Evolutionary conservation across 2,113 vertebrate species (phyloP).

Genomic region (Myocastor coypus): DNA sequence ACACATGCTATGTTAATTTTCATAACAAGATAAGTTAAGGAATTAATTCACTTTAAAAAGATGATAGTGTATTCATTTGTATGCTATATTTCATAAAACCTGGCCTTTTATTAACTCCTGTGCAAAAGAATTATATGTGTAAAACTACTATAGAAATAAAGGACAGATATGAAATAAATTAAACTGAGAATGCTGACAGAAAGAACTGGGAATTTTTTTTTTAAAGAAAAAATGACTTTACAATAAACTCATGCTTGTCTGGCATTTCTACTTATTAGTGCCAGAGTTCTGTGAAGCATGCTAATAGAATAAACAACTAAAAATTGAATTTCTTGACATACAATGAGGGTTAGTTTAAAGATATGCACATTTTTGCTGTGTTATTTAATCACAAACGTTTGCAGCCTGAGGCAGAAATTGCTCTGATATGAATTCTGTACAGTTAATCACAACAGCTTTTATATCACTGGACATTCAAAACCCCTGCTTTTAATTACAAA

Average conservation of each 20-base stretch:
- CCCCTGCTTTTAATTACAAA: constrained; percentile 48
- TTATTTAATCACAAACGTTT: constrained; percentile 76
- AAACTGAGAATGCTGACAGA: constrained; percentile 39
- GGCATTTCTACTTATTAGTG: constrained; percentile 85
- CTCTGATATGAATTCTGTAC: constrained; percentile 44
- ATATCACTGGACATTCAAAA: constrained; percentile 4
- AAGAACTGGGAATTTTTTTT: constrained; percentile 44
- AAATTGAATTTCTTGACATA: constrained; percentile 78
- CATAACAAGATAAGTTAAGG: background rate
- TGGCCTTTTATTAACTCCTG: background rate
- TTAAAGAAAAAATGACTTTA: constrained; percentile 55
- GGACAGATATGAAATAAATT: constrained; percentile 52
- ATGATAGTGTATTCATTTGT: background rate
- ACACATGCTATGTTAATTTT: background rate
- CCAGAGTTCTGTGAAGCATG: constrained; percentile 73
- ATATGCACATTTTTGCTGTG: constrained; percentile 65
- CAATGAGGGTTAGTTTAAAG: constrained; percentile 81
- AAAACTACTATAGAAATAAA: constrained; percentile 57
- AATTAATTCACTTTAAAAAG: background rate
- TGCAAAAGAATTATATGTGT: background rate
- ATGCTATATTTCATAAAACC: constrained; percentile 27
- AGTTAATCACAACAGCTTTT: constrained; percentile 51
- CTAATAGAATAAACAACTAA: constrained; percentile 84
- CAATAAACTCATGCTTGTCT: constrained; percentile 64
- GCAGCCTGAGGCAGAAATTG: constrained; percentile 47